Percentiles rank a stretch among this genome's conserved stretches.
Conservation (phyloP, 2,113 vertebrate species). For the Strigops habroptila region DNA sequence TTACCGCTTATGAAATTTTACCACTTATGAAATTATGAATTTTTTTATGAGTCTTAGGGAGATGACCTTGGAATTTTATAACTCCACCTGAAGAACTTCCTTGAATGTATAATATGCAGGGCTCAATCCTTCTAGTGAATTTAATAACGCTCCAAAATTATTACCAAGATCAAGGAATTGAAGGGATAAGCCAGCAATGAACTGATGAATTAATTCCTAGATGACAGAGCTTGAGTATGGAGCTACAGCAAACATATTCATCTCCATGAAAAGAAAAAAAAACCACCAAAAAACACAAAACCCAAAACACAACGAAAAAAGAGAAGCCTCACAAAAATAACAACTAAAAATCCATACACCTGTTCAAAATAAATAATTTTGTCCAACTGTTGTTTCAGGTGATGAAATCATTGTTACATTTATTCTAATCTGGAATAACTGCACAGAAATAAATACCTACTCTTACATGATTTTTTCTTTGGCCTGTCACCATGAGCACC, state of each 20-base stretch:
- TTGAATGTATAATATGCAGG: neutral
- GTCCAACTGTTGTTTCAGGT: neutral
- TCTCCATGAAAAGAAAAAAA: neutral
- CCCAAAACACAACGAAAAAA: neutral
- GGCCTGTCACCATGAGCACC: neutral
- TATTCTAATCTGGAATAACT: neutral
- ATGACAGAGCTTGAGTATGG: neutral
- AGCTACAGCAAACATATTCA: neutral
- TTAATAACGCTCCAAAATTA: neutral
- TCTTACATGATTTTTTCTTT: neutral
- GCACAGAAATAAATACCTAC: neutral
- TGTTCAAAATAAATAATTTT: neutral
- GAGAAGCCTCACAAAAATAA: neutral
- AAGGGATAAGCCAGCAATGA: neutral
- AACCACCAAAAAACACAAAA: neutral
- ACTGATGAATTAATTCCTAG: neutral
- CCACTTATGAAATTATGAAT: neutral
- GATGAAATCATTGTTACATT: neutral
- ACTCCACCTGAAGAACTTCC: neutral
- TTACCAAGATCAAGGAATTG: neutral
- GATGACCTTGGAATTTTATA: too few relatives aligned
- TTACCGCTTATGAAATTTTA: neutral
- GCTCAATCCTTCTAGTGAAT: neutral
- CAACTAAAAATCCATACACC: neutral
- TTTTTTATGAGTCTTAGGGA: neutral